Conservation (phyloP, 2,113 vertebrate species). For the Synodontis membranacea region DNA sequence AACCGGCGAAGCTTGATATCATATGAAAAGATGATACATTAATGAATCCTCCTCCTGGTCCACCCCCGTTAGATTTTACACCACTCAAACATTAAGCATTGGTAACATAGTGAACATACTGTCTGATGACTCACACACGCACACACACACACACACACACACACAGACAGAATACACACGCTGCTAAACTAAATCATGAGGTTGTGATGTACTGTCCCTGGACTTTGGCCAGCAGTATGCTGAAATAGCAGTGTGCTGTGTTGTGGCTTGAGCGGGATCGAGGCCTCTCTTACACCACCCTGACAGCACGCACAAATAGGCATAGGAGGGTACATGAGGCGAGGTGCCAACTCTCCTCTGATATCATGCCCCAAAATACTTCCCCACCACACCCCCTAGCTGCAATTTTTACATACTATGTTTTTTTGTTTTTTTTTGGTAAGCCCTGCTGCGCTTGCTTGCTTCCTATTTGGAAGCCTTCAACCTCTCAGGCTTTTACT, state of each 20-base stretch:
- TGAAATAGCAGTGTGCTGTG: conserved; percentile 26
- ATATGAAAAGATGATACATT: conserved; percentile 6
- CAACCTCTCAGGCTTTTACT: conserved; percentile 18
- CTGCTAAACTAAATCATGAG: conserved; percentile 43
- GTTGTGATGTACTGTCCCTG: conserved; percentile 50
- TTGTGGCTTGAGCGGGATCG: conserved; percentile 31
- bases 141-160: conserved; percentile 13
- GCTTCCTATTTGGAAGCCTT: conserved; percentile 24
- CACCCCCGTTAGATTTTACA: not conserved
- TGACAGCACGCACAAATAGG: conserved; percentile 43
- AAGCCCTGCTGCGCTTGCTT: not conserved
- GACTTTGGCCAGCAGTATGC: conserved; percentile 40
- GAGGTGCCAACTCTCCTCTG: conserved; percentile 34
- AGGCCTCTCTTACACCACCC: conserved; percentile 36
- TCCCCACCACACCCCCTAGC: not conserved
- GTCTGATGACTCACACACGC: conserved; percentile 6
- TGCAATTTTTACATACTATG: conserved; percentile 12
- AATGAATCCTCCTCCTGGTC: not conserved
- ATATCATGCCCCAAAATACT: conserved; percentile 39
- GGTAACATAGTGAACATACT: conserved; percentile 32
- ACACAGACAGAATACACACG: not conserved
- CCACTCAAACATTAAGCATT: conserved; percentile 32
- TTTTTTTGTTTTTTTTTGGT: too few relatives aligned
- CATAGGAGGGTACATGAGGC: conserved; percentile 14
- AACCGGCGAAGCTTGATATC: not conserved